phyloP scores from a whole-genome alignment of 64 coral and sea anemone species.

The Anthopleura sola region DNA sequence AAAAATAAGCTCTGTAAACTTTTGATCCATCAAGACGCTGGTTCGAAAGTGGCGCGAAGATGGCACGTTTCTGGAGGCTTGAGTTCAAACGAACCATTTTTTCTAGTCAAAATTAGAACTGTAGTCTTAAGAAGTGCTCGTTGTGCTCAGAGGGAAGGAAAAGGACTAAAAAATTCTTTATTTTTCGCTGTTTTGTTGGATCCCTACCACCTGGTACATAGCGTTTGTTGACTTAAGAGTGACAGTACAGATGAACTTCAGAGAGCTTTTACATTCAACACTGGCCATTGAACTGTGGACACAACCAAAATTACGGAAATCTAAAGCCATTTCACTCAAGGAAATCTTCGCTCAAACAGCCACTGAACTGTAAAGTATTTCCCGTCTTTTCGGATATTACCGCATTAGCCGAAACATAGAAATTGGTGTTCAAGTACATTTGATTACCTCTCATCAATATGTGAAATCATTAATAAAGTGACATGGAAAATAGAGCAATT shows the following conservation, averaged over 20 bases:
- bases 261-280: conserved; percentile 21
- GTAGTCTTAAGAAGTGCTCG: neutral
- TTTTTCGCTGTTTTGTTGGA: neutral
- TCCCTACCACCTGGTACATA: neutral
- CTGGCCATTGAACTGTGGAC: conserved; percentile 15
- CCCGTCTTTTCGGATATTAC: conserved; percentile 29
- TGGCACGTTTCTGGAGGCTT: neutral
- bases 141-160: neutral
- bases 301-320: conserved; percentile 30
- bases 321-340: neutral
- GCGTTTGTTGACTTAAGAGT: neutral
- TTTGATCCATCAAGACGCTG: conserved; percentile 11
- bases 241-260: neutral
- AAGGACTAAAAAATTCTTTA: neutral
- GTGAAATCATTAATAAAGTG: neutral
- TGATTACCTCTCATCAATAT: conserved; percentile 11
- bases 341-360: conserved; percentile 14
- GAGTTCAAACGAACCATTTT: neutral
- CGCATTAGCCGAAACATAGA: conserved; percentile 20
- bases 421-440: conserved; percentile 19
- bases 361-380: conserved; percentile 35
- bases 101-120: neutral
- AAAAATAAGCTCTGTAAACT: conserved; percentile 5
- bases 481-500: neutral
- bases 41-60: conserved; percentile 10